phyloP scores from a whole-genome alignment of 2,797 vertebrate genomes.

The Sebastes oblongus region DNA sequence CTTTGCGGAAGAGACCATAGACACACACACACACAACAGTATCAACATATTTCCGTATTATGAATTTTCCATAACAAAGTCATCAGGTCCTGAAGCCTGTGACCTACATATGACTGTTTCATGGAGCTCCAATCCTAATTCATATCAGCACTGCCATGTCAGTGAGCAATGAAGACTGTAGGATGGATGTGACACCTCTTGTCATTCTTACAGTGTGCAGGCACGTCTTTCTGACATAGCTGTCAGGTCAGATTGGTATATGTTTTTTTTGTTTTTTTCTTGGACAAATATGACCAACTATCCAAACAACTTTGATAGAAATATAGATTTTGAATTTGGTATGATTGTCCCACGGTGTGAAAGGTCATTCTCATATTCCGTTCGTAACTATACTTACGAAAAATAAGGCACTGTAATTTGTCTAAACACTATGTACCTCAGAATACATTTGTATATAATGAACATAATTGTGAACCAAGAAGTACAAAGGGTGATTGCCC shows the following conservation, averaged over 20 bases:
- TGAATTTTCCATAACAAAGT: not conserved
- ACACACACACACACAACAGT: not conserved
- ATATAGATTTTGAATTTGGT: not conserved
- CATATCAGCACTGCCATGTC: slow-evolving; percentile 28
- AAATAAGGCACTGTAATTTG: not conserved
- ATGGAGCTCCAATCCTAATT: slow-evolving; percentile 20
- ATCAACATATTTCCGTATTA: not conserved
- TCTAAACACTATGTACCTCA: not conserved
- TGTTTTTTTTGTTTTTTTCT: slow-evolving; percentile 1
- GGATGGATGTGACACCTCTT: slow-evolving; percentile 49
- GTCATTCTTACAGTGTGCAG: slow-evolving; percentile 36
- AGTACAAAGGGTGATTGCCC: not conserved
- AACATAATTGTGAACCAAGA: not conserved
- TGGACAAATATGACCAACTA: slow-evolving; percentile 18
- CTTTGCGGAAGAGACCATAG: not conserved
- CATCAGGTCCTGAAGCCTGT: slow-evolving; percentile 3
- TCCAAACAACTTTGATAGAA: not conserved
- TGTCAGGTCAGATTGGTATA: slow-evolving; percentile 55
- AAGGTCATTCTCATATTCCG: not conserved
- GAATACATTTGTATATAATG: not conserved
- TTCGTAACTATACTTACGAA: not conserved
- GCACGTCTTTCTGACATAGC: slow-evolving; percentile 26
- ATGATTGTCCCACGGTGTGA: not conserved
- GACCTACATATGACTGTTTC: slow-evolving; percentile 38
- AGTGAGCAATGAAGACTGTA: slow-evolving; percentile 26